Evolutionary conservation across 2,797 vertebrate genomes (phyloP).

Genomic region (Sebastes umbrosus): DNA sequence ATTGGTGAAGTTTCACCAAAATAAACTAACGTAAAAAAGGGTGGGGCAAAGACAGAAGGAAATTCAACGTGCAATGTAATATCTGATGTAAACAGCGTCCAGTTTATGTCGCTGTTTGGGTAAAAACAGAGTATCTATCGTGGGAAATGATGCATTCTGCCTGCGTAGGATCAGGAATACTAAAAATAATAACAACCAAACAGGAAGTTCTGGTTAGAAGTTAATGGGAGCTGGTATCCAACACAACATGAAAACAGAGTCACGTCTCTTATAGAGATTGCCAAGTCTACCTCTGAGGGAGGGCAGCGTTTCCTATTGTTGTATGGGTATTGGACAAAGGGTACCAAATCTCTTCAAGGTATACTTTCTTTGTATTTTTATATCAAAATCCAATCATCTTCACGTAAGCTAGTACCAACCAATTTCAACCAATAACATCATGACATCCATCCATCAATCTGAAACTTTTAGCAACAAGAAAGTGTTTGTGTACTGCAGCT

Average conservation of each 20-base stretch:
- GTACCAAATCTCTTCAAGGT: too few relatives aligned
- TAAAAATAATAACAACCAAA: slow-evolving; percentile 50
- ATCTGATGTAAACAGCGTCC: background rate
- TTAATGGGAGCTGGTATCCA: slow-evolving; percentile 43
- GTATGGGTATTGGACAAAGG: too few relatives aligned
- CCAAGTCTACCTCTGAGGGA: background rate
- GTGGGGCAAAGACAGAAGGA: background rate
- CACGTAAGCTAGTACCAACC: too few relatives aligned
- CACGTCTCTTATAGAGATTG: background rate
- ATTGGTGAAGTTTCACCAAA: background rate
- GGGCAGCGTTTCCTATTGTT: background rate
- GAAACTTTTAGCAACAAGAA: too few relatives aligned
- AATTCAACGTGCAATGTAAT: background rate
- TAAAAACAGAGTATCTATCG: background rate
- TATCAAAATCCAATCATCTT: too few relatives aligned
- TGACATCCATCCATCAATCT: too few relatives aligned
- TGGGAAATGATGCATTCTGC: slow-evolving; percentile 42
- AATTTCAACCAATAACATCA: too few relatives aligned
- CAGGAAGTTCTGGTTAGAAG: slow-evolving; percentile 53
- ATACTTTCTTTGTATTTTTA: too few relatives aligned
- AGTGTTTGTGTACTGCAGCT: too few relatives aligned
- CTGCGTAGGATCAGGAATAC: slow-evolving; percentile 4
- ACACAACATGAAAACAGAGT: slow-evolving; percentile 45
- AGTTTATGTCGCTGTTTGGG: slow-evolving; percentile 17
- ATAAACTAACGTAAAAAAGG: background rate